Base-by-base conservation (phyloP, 2,888 invertebrate genomes). In the Neoaliturus tenellus region DNA sequence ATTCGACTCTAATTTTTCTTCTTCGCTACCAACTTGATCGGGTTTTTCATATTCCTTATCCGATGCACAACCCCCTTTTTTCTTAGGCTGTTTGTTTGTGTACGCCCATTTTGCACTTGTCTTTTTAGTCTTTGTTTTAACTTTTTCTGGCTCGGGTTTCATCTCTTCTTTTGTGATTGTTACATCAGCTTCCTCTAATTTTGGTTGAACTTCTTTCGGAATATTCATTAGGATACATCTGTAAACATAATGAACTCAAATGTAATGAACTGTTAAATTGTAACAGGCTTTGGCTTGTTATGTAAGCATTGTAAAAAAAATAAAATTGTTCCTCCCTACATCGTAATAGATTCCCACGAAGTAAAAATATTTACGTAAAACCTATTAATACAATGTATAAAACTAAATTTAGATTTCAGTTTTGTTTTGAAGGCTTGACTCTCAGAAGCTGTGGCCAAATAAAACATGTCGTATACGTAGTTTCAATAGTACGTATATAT, bases 171-270 rank as follows among this genome's bases (percentile, higher is more conserved):
- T 35, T 12, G 39, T 35, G n/a, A 35, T 33, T 10, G n/a, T 69
- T 10, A 69, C 39, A 35, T 69, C 69, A 20, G 69, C 69, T n/a
- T 69, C 69, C n/a, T 4, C 69, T 35, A 69, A 33, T n/a, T n/a
- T 33, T 14, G 31, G 31, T 69, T 69, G 69, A 5, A 69, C 69
- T 3, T 69, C 69, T 20, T 69, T 69, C 20, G 69, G 69, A 10
- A 69, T 25, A 35, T 33, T 69, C 69, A 69, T 69, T 35, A 69
- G 33, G 14, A 69, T 69, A 17, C 69, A 69, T 69, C 69, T 69
- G 39, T 20, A 14, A 58, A 69, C 20, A 62, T 28, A 62, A 28
- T 23, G n/a, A n/a, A n/a, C n/a, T n/a, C n/a, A n/a, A n/a, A n/a
- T n/a, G n/a, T n/a, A n/a, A n/a, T n/a, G n/a, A n/a, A n/a, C n/a